phyloP scores from a whole-genome alignment of 2,888 invertebrate species.

The Amorpha juglandis region DNA sequence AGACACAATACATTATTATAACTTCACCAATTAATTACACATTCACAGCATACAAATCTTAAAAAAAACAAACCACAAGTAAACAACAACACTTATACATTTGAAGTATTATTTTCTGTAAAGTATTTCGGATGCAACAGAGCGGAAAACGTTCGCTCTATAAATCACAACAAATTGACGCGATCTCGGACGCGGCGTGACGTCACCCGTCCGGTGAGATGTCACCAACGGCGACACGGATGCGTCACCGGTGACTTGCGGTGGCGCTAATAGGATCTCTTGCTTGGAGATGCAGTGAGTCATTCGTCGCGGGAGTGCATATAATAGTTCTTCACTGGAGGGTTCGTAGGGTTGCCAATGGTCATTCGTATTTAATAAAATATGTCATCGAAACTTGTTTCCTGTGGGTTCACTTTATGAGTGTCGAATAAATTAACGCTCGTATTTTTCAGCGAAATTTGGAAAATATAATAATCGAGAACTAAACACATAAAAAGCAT shows the following conservation, averaged over 20 bases:
- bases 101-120: neutral
- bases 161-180: constrained; percentile 33
- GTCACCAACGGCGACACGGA: constrained; percentile 32
- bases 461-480: no score
- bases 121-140: constrained; percentile 2
- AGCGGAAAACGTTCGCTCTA: constrained; percentile 25
- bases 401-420: no score
- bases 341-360: constrained; percentile 2
- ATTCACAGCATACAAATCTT: no score
- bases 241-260: constrained; percentile 47
- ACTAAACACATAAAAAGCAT: no score
- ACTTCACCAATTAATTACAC: no score
- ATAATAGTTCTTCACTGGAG: neutral
- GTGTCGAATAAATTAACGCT: no score
- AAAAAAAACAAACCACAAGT: no score
- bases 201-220: constrained; percentile 35
- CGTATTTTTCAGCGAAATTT: no score
- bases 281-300: neutral
- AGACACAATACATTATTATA: no score
- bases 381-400: no score
- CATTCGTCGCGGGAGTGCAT: neutral
- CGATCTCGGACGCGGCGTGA: constrained; percentile 33
- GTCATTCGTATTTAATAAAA: neutral
- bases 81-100: neutral
- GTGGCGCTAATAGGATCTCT: constrained; percentile 1